Evolutionary conservation across 1,140 invertebrate species (phyloP).

Genomic region (Danaus plexippus): DNA sequence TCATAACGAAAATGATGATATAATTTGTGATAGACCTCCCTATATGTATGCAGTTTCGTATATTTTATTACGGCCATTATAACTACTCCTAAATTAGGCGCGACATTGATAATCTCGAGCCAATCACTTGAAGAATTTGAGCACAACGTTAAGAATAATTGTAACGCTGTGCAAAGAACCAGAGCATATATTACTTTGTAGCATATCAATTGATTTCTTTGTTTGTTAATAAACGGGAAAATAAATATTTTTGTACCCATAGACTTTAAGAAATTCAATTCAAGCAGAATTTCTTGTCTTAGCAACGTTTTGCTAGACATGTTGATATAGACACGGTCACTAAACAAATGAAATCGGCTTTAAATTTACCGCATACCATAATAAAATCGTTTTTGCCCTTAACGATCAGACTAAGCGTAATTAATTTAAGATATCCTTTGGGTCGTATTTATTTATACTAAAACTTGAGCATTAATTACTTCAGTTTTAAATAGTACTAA

Average conservation of each 20-base stretch:
- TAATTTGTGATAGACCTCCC: constrained; percentile 35
- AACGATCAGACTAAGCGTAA: too few relatives aligned
- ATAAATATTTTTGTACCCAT: constrained; percentile 40
- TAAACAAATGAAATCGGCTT: too few relatives aligned
- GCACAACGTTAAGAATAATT: constrained; percentile 41
- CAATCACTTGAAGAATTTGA: constrained; percentile 31
- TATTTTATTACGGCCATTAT: constrained; percentile 48
- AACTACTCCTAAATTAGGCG: constrained; percentile 51
- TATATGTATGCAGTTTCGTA: constrained; percentile 37
- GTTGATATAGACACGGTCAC: constrained; percentile 1
- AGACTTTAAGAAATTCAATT: constrained; percentile 34
- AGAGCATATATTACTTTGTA: constrained; percentile 30
- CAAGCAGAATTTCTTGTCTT: constrained; percentile 26
- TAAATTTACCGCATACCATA: background rate
- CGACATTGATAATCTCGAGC: constrained; percentile 50
- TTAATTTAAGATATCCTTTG: constrained; percentile 2
- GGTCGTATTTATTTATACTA: background rate
- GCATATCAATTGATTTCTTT: constrained; percentile 16
- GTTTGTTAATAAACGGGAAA: constrained; percentile 31
- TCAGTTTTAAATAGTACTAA: background rate
- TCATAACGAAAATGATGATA: constrained; percentile 39
- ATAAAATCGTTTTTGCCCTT: too few relatives aligned
- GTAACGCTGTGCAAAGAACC: constrained; percentile 30
- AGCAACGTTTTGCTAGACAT: constrained; percentile 16
- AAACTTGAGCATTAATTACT: constrained; percentile 1